Percentiles rank a stretch among this genome's conserved stretches.
phyloP scores from a whole-genome alignment of 2,113 vertebrate species.

The Pterocles burchelli region DNA sequence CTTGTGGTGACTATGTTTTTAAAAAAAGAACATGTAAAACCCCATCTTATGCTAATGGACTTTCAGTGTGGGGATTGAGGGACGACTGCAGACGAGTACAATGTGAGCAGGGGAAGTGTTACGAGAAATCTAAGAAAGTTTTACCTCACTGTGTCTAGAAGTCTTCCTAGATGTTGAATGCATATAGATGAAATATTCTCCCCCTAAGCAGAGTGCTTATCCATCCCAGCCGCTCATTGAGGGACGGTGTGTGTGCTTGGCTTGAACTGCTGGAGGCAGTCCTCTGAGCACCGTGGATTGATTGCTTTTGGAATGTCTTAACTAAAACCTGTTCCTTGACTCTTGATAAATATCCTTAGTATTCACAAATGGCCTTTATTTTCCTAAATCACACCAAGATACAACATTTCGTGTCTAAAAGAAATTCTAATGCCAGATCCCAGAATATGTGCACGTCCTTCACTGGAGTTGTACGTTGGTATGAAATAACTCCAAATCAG shows the following conservation, averaged over 20 bases:
- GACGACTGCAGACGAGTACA: neutral
- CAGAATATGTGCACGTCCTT: constrained; percentile 1
- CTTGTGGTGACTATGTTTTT: neutral
- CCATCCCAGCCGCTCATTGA: neutral
- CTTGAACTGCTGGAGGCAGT: constrained; percentile 10
- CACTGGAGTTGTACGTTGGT: neutral
- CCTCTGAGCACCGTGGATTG: neutral
- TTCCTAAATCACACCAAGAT: neutral
- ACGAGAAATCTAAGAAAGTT: neutral
- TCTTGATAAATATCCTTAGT: constrained; percentile 26
- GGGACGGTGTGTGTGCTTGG: neutral
- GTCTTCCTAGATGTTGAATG: neutral
- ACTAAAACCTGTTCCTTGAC: constrained; percentile 13
- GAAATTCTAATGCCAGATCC: neutral
- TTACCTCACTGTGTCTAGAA: neutral
- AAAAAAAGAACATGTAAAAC: neutral
- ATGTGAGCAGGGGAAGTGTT: neutral
- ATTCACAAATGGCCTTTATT: constrained; percentile 28
- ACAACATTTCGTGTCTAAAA: neutral
- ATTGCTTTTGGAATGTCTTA: constrained; percentile 44
- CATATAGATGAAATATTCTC: constrained; percentile 2
- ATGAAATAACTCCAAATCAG: neutral
- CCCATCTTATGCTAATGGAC: neutral
- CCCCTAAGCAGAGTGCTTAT: neutral
- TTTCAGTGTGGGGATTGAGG: neutral